Evolutionary conservation across 2,113 vertebrate species (phyloP).

Genomic region (Corythornis vintsioides): DNA sequence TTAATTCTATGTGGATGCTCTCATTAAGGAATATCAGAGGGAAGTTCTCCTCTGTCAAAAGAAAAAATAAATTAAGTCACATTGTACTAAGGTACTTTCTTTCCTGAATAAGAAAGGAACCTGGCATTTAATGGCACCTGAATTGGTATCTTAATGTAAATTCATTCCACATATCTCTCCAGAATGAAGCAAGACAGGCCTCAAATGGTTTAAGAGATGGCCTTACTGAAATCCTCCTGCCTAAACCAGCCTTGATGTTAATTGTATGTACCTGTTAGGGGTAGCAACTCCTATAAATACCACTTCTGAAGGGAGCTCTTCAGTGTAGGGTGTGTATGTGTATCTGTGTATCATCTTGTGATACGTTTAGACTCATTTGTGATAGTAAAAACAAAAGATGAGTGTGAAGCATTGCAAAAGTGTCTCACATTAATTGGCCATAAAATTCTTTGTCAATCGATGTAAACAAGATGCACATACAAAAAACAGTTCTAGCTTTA

Average conservation of each 20-base stretch:
- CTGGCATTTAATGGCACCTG: neutral
- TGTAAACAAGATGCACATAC: neutral
- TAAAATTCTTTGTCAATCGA: neutral
- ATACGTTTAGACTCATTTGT: neutral
- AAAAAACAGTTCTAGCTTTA: neutral
- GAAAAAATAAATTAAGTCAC: neutral
- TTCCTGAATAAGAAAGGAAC: neutral
- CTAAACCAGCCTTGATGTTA: neutral
- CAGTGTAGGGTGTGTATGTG: neutral
- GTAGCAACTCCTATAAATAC: rapidly evolving
- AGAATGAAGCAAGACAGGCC: neutral
- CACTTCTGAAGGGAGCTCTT: neutral
- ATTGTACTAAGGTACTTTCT: neutral
- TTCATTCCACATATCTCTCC: neutral
- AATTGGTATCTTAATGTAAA: neutral
- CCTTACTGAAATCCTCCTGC: neutral
- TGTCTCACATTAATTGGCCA: neutral
- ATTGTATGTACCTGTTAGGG: neutral
- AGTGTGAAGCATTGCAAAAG: neutral
- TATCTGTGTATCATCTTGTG: neutral
- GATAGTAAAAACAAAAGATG: neutral
- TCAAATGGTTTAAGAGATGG: neutral
- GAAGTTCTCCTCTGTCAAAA: neutral
- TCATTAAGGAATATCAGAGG: neutral
- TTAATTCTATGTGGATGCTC: neutral